These are phyloP conservation scores for Drosophila paulistorum DNA, from an alignment of 1,140 invertebrate species.

Conservation along the genomic window DNA sequence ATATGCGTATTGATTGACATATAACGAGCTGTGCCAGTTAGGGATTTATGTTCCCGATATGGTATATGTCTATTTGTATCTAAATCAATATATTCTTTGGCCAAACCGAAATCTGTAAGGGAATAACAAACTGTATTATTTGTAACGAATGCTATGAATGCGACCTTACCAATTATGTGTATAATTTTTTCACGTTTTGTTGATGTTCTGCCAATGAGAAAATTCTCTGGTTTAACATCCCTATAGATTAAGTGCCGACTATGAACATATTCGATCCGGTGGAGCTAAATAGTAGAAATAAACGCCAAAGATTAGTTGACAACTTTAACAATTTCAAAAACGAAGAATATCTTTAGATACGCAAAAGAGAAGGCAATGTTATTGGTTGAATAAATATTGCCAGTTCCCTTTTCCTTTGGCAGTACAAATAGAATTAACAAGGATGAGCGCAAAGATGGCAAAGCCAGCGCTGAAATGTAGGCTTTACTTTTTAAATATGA, in stretches of 20 bases:
- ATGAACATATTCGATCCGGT: conserved; percentile 99
- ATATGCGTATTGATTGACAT: conserved; percentile 99
- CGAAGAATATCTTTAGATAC: too few species aligned
- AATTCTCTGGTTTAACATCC: conserved; percentile 99
- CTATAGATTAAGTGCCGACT: conserved; percentile 99
- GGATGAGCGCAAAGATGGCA: neutral
- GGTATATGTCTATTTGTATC: conserved; percentile 99
- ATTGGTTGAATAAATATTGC: conserved; percentile 9
- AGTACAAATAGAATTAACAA: neutral
- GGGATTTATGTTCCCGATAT: conserved; percentile 99
- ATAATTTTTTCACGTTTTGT: conserved; percentile 99
- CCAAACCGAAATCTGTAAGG: conserved; percentile 97
- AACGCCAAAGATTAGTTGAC: conserved; percentile 38
- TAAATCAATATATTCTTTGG: conserved; percentile 99
- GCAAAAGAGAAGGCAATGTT: conserved; percentile 25
- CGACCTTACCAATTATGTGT: conserved; percentile 94
- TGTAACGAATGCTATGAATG: neutral
- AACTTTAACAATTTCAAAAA: too few species aligned
- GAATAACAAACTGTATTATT: conserved; percentile 29
- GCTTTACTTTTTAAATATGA: neutral
- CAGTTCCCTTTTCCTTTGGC: conserved; percentile 6
- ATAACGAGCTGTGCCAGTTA: conserved; percentile 98
- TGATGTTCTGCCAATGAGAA: conserved; percentile 98
- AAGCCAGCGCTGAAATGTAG: neutral
- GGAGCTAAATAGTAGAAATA: conserved; percentile 86